These are phyloP conservation scores for Xerus inauris DNA, from an alignment of 2,113 vertebrate species.

Conservation along the genomic window DNA sequence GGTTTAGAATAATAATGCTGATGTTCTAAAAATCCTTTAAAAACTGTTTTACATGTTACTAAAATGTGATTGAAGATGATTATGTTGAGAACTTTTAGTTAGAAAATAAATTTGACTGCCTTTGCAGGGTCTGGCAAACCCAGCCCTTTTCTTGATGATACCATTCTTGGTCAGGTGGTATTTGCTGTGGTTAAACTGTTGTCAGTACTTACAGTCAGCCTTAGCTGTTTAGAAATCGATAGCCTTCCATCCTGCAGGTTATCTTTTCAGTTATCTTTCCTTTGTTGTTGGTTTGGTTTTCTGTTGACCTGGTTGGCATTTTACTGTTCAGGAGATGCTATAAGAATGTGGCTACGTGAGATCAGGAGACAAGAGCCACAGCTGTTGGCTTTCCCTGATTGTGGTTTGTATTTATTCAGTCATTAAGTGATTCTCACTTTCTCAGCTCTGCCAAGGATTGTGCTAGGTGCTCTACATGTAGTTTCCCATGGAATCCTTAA, in stretches of 20 bases:
- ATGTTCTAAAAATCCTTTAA: background rate
- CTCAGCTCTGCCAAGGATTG: background rate
- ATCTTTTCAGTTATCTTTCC: background rate
- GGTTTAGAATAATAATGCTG: constrained; percentile 8
- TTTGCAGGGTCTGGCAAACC: background rate
- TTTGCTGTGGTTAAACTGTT: background rate
- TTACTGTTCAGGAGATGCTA: background rate
- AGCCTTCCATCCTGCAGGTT: background rate
- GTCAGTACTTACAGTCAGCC: background rate
- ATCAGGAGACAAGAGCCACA: background rate
- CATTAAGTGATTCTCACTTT: background rate
- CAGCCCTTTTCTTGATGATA: background rate
- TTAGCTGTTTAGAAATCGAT: background rate
- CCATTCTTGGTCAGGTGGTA: background rate
- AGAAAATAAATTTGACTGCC: constrained; percentile 34
- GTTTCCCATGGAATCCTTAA: constrained; percentile 21
- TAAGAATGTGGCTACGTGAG: background rate
- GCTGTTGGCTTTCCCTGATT: constrained; percentile 7
- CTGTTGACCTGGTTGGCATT: background rate
- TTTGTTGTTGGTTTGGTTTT: background rate
- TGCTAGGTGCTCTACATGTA: background rate
- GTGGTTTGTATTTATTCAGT: background rate
- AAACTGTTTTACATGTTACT: constrained; percentile 5
- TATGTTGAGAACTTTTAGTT: constrained; percentile 10
- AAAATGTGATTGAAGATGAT: constrained; percentile 38